Evolutionary conservation across 2,113 vertebrate genomes (phyloP), one percentile per base, ranked within the genome.

Genomic region (Notechis scutatus): DNA sequence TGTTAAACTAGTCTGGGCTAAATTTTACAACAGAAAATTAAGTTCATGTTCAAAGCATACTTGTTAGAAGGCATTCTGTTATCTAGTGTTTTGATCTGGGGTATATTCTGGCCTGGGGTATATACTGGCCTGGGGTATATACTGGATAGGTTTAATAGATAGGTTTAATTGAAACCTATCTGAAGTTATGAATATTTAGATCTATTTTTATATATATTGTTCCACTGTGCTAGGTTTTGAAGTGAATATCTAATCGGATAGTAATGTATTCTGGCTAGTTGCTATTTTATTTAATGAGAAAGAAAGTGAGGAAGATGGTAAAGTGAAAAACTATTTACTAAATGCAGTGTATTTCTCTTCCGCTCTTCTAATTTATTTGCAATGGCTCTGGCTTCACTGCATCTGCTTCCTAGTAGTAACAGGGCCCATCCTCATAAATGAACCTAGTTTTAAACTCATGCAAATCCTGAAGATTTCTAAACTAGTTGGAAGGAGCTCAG

Each of bases 261-360:
- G 7, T 92, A 88, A 47, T 1, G 0, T 57, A 45, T 56, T 94
- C 18, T n/a, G 61, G 26, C 39, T 87, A 94, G 64, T 15, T 90
- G 57, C 1, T 93, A 4, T 23, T 42, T 86, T 91, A 26, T 91
- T 69, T 93, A 92, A 94, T 87, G 74, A 95, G 86, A 93, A 20
- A 21, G 64, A 94, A 18, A 5, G 4, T 42, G 50, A 4, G 1
- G 10, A 64, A 89, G 93, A 92, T 85, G 64, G 64, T 90, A 93
- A 91, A 0, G 0, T 81, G 61, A 64, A 54, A 91, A 92, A 96
- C 94, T 91, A 90, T 45, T 57, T 92, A 88, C 90, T 64, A 64
- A 94, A 92, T 91, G 39, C 50, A 61, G 88, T 39, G 90, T 23
- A 47, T 93, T 64, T 42, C 34, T 54, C 29, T 64, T 45, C 2